Evolutionary conservation across 2,888 invertebrate species (phyloP).

Genomic region (Salticus scenicus): DNA sequence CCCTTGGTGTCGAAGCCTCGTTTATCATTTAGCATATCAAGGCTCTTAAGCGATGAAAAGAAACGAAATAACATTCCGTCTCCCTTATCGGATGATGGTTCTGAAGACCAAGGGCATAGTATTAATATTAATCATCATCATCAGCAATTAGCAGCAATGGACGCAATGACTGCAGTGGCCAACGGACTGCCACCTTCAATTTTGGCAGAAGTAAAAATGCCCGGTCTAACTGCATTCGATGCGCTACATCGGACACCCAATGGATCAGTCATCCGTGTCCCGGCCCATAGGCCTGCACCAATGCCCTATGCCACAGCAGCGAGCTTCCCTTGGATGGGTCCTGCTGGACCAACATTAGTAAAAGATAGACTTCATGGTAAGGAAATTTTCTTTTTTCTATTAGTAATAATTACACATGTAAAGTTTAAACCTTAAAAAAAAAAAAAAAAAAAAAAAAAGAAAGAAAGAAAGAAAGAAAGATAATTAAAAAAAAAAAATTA

Average conservation of each 20-base stretch:
- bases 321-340: constrained; percentile 71
- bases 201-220: constrained; percentile 62
- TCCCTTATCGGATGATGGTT: constrained; percentile 37
- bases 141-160: constrained; percentile 41
- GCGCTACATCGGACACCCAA: constrained; percentile 70
- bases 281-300: constrained; percentile 82
- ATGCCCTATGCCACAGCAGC: constrained; percentile 66
- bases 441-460: too few relatives aligned
- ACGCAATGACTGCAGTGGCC: constrained; percentile 54
- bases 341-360: constrained; percentile 78
- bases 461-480: too few relatives aligned
- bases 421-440: too few relatives aligned
- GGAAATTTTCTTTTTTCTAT: too few relatives aligned
- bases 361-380: constrained; percentile 89
- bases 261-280: constrained; percentile 76
- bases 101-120: constrained; percentile 44
- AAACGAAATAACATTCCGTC: constrained; percentile 38
- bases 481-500: too few relatives aligned
- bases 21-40: constrained; percentile 87
- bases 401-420: neutral
- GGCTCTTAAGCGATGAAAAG: constrained; percentile 80
- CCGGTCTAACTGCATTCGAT: constrained; percentile 57
- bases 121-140: constrained; percentile 23
- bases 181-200: constrained; percentile 52
- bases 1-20: constrained; percentile 50